Evolutionary conservation across 2,888 invertebrate genomes (phyloP), one percentile per base, ranked within the genome.

Genomic region (Electrophaes corylata): DNA sequence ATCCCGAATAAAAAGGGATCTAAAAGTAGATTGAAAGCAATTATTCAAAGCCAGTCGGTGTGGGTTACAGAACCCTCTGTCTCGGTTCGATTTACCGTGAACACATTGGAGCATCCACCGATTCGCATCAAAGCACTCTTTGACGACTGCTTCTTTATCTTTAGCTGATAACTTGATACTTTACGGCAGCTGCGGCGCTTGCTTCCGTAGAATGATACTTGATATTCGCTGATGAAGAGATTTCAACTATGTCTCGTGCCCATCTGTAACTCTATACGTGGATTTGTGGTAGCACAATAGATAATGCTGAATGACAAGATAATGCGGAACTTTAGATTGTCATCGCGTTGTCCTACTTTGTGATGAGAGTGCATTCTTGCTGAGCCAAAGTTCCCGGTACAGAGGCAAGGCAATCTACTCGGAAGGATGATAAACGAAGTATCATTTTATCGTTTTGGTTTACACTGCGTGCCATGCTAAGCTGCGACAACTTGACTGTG

Each of bases 201-300:
- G 89, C 89, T 91, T 88, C 90, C 88, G 89, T 84, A 76, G 81
- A 83, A 79, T 85, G 76, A 80, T 87, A 90, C 82, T 62, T 64
- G 88, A 90, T 88, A 83, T 88, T 91, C 88, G 86, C 88, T 88
- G 88, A 85, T 80, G 81, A 78, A 81, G 78, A 88, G 84, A 83
- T 86, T 83, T 72, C 73, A 71, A 55, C 73, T 71, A 69, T 84
- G 88, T 81, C 91, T 84, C 89, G 89, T 88, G 90, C 89, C 80
- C 43, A 41, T 41, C 81, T 72, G 88, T 83, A 88, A 89, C 79
- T 58, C 69, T 75, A 88, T 70, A 81, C 74, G 66, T 54, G 76
- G 71, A 69, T 81, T 43, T 89, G 86, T 84, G 88, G 87, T 82
- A 79, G 81, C 78, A 86, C 83, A 88, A 89, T 81, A 76, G 83